These are phyloP conservation scores for Synaphobranchus kaupii DNA, from an alignment of 2,797 vertebrate species.

Conservation along the genomic window DNA sequence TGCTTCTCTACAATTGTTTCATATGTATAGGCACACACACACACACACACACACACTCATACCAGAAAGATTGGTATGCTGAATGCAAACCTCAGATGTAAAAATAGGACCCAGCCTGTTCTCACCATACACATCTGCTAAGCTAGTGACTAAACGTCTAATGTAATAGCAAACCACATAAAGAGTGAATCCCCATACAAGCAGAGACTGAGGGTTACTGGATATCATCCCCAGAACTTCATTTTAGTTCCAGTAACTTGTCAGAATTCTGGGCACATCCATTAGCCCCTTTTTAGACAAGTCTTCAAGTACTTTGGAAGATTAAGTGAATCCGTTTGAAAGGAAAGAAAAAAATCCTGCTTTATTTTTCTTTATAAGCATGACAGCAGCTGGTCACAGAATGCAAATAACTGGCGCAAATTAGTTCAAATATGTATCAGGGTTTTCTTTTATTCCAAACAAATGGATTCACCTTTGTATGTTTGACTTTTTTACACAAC, in stretches of 20 bases:
- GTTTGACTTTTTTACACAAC: constrained; percentile 47
- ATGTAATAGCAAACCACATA: background rate
- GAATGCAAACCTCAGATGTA: background rate
- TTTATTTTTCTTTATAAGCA: background rate
- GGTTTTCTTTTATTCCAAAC: constrained; percentile 11
- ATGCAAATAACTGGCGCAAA: background rate
- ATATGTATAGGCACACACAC: background rate
- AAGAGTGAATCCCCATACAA: background rate
- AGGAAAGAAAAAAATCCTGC: background rate
- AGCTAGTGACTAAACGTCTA: background rate
- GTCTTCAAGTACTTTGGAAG: constrained; percentile 1
- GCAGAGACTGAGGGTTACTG: background rate
- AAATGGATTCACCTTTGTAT: constrained; percentile 24
- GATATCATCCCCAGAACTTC: constrained; percentile 14
- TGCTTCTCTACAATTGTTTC: background rate
- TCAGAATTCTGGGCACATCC: background rate
- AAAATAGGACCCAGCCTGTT: background rate
- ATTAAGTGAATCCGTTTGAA: constrained; percentile 5
- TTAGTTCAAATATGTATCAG: background rate
- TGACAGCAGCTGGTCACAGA: background rate
- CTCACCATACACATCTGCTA: background rate
- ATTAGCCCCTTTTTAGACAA: constrained; percentile 6
- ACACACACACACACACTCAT: background rate
- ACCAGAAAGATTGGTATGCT: too few relatives aligned
- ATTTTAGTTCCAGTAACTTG: constrained; percentile 17